phyloP scores from a whole-genome alignment of 2,113 vertebrate genomes.

The Semnornis frantzii region DNA sequence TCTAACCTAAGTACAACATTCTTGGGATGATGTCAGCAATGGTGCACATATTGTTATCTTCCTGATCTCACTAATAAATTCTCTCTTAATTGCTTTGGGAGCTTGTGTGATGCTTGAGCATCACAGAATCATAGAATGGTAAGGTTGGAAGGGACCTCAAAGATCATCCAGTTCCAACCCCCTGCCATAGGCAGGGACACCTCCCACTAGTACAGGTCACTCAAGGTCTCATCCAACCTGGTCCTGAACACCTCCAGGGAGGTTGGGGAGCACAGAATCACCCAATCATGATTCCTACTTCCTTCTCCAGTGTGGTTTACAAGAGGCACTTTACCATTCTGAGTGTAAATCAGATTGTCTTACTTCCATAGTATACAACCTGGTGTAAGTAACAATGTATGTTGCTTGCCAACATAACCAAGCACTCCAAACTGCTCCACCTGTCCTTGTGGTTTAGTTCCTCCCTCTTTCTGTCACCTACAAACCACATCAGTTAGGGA shows the following conservation, averaged over 20 bases:
- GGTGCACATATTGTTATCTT: neutral
- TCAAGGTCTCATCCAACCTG: too few relatives aligned
- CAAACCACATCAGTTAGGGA: neutral
- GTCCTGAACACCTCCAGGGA: too few relatives aligned
- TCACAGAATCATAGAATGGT: too few relatives aligned
- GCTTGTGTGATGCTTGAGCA: neutral
- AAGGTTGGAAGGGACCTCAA: too few relatives aligned
- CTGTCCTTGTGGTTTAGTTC: neutral
- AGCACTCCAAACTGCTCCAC: neutral
- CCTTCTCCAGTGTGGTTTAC: neutral
- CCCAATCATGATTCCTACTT: neutral
- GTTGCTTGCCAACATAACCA: neutral
- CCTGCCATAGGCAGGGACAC: too few relatives aligned
- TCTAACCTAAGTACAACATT: neutral
- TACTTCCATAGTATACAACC: neutral
- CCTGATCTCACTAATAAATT: neutral
- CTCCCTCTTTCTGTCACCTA: neutral
- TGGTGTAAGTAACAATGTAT: neutral
- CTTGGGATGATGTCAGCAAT: neutral
- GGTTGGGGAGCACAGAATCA: too few relatives aligned
- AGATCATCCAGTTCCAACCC: too few relatives aligned
- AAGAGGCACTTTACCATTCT: neutral
- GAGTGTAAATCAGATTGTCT: neutral
- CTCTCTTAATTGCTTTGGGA: neutral
- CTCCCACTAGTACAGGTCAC: too few relatives aligned